Percentiles rank a stretch among this genome's conserved stretches.
Evolutionary conservation across 2,113 vertebrate species (phyloP).

Genomic region (Neomonachus schauinslandi): DNA sequence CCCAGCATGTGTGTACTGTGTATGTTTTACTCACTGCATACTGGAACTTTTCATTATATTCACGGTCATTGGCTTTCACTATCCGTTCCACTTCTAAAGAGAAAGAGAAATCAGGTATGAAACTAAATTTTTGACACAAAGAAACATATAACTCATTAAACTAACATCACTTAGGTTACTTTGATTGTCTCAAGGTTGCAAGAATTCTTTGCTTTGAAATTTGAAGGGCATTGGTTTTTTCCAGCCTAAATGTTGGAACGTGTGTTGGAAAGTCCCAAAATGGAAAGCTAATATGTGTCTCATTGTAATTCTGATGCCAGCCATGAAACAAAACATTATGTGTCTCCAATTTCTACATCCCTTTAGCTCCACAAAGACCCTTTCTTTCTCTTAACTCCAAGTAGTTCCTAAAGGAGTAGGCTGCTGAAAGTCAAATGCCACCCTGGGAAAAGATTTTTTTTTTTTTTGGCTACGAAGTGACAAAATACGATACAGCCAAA

Average conservation of each 20-base stretch:
- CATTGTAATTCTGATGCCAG: constrained; percentile 48
- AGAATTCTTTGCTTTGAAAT: constrained; percentile 67
- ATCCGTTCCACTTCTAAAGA: constrained; percentile 90
- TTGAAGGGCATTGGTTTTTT: constrained; percentile 42
- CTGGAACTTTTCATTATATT: constrained; percentile 91
- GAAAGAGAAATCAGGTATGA: constrained; percentile 59
- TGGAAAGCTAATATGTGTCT: constrained; percentile 59
- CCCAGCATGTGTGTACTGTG: rapidly evolving
- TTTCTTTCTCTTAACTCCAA: constrained; percentile 55
- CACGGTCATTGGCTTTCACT: constrained; percentile 91
- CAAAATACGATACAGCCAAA: background rate
- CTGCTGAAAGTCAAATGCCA: background rate
- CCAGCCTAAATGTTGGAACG: constrained; percentile 55
- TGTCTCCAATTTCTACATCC: constrained; percentile 36
- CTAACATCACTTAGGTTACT: constrained; percentile 46
- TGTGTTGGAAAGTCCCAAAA: constrained; percentile 49
- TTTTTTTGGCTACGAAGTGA: background rate
- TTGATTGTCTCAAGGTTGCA: constrained; percentile 48
- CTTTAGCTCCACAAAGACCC: constrained; percentile 1
- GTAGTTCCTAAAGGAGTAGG: background rate
- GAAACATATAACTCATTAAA: constrained; percentile 56
- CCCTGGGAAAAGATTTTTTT: background rate
- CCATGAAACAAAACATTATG: constrained; percentile 59
- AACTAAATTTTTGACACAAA: constrained; percentile 49
- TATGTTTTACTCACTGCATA: constrained; percentile 89